These are phyloP conservation scores for Drosophila putrida DNA, from an alignment of 2,888 invertebrate species.

Conservation along the genomic window DNA sequence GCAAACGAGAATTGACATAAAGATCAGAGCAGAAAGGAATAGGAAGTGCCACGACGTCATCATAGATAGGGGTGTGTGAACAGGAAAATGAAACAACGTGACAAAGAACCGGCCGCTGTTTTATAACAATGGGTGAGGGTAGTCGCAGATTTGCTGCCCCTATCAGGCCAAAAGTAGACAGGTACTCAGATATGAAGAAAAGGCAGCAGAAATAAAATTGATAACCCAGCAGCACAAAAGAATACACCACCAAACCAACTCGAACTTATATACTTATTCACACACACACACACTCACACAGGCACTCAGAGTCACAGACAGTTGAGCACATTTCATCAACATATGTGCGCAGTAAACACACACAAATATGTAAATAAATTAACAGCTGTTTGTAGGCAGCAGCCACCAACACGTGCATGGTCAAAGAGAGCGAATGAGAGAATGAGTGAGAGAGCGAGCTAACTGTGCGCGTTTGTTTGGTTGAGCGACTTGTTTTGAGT, in stretches of 20 bases:
- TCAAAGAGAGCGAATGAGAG: slow-evolving; percentile 16
- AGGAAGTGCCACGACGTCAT: slow-evolving; percentile 28
- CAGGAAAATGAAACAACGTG: slow-evolving; percentile 17
- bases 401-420: slow-evolving; percentile 72
- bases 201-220: slow-evolving; percentile 38
- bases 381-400: slow-evolving; percentile 71
- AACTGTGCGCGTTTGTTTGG: slow-evolving; percentile 38
- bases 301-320: slow-evolving; percentile 11
- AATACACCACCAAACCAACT: slow-evolving; percentile 56
- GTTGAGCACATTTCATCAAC: slow-evolving; percentile 64
- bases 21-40: slow-evolving; percentile 34
- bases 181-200: slow-evolving; percentile 40
- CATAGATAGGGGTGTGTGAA: slow-evolving; percentile 26
- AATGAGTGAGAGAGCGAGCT: slow-evolving; percentile 22
- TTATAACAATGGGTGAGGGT: slow-evolving; percentile 29
- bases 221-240: slow-evolving; percentile 54
- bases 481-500: slow-evolving; percentile 69
- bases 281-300: slow-evolving; percentile 13
- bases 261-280: slow-evolving; percentile 12
- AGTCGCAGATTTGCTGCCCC: slow-evolving; percentile 48
- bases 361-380: slow-evolving; percentile 73
- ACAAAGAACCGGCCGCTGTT: slow-evolving; percentile 34
- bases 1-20: slow-evolving; percentile 30
- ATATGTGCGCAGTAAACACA: slow-evolving; percentile 70
- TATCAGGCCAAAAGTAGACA: slow-evolving; percentile 36